Base-by-base conservation (phyloP, 2,797 vertebrate species). In the Spheniscus humboldti region DNA sequence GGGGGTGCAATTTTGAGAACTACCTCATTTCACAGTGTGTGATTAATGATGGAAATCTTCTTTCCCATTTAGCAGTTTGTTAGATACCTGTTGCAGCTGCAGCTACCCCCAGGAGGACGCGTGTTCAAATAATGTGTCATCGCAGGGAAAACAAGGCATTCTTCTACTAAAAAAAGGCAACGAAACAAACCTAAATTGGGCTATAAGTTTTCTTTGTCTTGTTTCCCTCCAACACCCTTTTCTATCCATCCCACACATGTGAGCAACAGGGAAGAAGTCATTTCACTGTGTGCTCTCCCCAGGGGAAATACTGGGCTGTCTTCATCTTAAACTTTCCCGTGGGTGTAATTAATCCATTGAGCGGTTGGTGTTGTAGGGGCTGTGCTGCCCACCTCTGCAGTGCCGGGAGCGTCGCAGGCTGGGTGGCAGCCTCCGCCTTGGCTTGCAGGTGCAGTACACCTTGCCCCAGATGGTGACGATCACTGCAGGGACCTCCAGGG, bases 11-110 rank as follows among this genome's bases (percentile, higher is more conserved):
- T 69, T 60, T 50, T 71, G 57, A 87, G 90, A 68, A 67, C 28
- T 47, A n/a, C 84, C 79, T 90, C 30, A 6, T 79, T 86, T 77
- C 94, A 19, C 91, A 52, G 71, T 1, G 9, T 22, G 81, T 86
- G 93, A 92, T 88, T 94, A 80, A 81, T n/a, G 93, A 53, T 8
- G 52, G 92, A 72, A 64, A 78, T 88, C 82, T 41, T 45, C 82
- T 35, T 43, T 80, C 87, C 78, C 57, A 7, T 8, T 24, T 60
- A 81, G 86, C 72, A 47, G 67, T 45, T 59, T 41, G 60, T 30
- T 67, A 45, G 92, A 31, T 59, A 87, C 92, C 89, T 94, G 94
- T 89, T 96, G 93, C 87, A 74, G 89, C 71, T 31, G 75, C 75
- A 8, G 15, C 60, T 60, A 7, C 75, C 91, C 85, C 77, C 88